Base-by-base conservation (phyloP, 2,113 vertebrate species). In the Prochilodus magdalenae region DNA sequence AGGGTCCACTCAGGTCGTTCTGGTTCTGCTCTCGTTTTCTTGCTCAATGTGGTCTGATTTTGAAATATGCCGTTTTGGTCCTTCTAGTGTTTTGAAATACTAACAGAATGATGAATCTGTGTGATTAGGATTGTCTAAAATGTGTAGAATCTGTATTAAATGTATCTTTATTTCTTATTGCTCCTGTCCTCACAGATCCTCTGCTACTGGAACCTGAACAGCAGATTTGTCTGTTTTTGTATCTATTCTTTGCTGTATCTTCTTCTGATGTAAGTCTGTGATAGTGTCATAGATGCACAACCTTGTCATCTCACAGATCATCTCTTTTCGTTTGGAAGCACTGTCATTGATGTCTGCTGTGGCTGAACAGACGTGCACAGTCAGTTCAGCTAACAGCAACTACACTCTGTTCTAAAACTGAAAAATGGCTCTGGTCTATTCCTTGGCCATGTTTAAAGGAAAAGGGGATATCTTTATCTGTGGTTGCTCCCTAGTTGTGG, bases 271-370 rank as follows among this genome's bases (percentile, higher is more conserved):
- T 67, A 27, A 44, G 5, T 0, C 24, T 55, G 24, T 55, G 60
- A 77, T 20, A 47, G n/a, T 22, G 27, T 18, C 36, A 77, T 75
- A 29, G 77, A 51, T 76, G 53, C 67, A 65, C 76, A n/a, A 80
- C 74, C 18, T 83, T 83, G 65, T 71, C 57, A 73, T 83, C 16
- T 13, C 70, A 75, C 75, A 59, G 49, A 33, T n/a, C 73, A 60
- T 84, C 85, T 73, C 81, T 79, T 84, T 80, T 66, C 72, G 24
- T 70, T 18, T 51, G 24, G 51, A 69, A 82, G 79, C 85, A 84
- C 83, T 88, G 83, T 89, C 86, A 88, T 83, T 89, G 86, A 81
- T 88, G 79, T 86, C 80, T 77, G 71, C 84, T 24, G 70, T 84
- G 44, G 72, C 40, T 8, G 40, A 8, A 44, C 33, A 44, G 40